Base-by-base conservation (phyloP, 1,140 invertebrate species). In the Zaprionus taronus region DNA sequence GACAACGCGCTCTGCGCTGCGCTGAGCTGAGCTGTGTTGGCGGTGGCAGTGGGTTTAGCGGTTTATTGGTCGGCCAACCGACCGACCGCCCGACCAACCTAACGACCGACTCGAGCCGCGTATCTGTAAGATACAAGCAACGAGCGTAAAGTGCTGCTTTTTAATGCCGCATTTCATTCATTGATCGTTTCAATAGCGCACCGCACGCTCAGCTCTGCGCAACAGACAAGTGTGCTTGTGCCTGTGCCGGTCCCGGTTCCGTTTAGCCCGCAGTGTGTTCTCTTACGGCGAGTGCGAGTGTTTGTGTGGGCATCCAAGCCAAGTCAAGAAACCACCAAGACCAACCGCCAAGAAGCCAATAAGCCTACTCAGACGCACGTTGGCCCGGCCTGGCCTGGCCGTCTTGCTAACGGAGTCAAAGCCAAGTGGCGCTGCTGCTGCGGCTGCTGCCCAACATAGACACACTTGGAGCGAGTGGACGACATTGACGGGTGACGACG, bases 141-240 rank as follows among this genome's bases (percentile, higher is more conserved):
- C 41, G n/a, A 47, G 58, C 65, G 71, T 69, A 70, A 69, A 74
- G 72, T 79, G 47, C 61, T 77, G 81, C 71, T 81, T 79, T 86
- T 87, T 90, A 85, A 90, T 82, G 85, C 85, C 60, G 81, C 85
- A 90, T 90, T 90, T 91, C 85, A 85, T 90, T 90, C 85, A 90
- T 90, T 90, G 86, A 90, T 90, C 85, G 85, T 73, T 89, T 83
- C 85, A 89, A 90, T 89, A 89, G 79, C 76, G 73, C 84, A 56
- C 75, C 81, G 81, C 79, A 90, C 85, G 85, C 79, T 90, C 70
- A 90, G 70, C 85, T 51, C 47, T 20, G 20, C 47, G 72, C 79
- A 81, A 63, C 51, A 68, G 62, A 77, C 70, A 77, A 73, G 70
- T 74, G 70, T 66, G 41, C n/a, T 72, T 70, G 56, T 56, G 70